Conservation (phyloP, 2,888 invertebrate species). For the Nasonovia ribisnigri region DNA sequence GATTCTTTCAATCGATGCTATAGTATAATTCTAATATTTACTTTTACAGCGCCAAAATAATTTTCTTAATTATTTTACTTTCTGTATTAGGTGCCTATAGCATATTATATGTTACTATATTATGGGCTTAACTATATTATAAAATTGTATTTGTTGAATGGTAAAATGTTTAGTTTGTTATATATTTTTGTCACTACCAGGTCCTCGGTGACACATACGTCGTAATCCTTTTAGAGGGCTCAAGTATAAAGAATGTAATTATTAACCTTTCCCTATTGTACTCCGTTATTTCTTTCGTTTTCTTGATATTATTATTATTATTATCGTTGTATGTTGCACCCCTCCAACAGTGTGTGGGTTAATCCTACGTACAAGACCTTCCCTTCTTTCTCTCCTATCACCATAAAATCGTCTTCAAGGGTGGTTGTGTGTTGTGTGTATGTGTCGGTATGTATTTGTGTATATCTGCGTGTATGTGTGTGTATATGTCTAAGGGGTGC, state of each 20-base stretch:
- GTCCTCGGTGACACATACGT: background rate
- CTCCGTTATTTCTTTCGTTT: slow-evolving; percentile 30
- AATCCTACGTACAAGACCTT: slow-evolving; percentile 39
- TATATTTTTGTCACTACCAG: background rate
- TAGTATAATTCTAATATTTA: background rate
- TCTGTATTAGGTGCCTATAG: background rate
- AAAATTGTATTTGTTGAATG: background rate
- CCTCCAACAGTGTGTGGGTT: slow-evolving; percentile 29
- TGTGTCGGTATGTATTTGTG: background rate
- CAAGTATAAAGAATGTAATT: slow-evolving; percentile 49
- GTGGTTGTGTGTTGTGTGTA: slow-evolving; percentile 34
- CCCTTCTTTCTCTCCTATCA: background rate
- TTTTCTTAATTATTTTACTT: background rate
- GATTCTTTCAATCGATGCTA: background rate
- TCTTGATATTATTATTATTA: slow-evolving; percentile 48
- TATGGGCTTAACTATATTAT: background rate
- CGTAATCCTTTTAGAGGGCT: slow-evolving; percentile 29
- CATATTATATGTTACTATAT: background rate
- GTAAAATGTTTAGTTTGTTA: background rate
- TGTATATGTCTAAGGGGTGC: slow-evolving; percentile 37
- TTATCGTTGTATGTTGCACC: slow-evolving; percentile 40
- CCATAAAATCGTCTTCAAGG: slow-evolving; percentile 49
- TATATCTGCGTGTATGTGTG: background rate
- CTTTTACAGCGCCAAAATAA: background rate
- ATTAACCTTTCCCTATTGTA: slow-evolving; percentile 48